Evolutionary conservation across 2,113 vertebrate species (phyloP).

Genomic region (Brachyistius frenatus): DNA sequence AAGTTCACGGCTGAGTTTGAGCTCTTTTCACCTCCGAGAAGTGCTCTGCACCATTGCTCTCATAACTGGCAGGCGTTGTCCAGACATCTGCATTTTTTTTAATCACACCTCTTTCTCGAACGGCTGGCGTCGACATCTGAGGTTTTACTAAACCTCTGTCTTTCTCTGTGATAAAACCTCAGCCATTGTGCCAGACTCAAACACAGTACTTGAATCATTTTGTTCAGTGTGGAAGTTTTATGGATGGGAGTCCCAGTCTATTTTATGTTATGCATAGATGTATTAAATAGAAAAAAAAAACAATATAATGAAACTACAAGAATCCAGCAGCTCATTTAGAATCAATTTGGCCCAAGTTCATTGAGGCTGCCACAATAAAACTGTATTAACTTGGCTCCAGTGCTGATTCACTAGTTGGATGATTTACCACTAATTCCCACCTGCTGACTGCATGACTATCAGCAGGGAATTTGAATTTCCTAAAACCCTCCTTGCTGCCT

Average conservation of each 20-base stretch:
- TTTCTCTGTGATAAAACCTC: not conserved
- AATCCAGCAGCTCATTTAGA: slow-evolving; percentile 3
- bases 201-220: too few species aligned
- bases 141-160: slow-evolving; percentile 4
- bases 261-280: not conserved
- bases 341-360: not conserved
- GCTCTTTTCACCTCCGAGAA: not conserved
- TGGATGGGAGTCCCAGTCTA: not conserved
- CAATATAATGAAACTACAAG: not conserved
- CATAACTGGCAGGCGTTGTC: not conserved
- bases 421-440: not conserved
- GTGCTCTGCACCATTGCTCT: not conserved
- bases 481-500: slow-evolving; percentile 23
- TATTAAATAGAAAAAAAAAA: not conserved
- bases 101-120: not conserved
- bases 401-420: not conserved
- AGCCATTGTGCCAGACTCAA: slow-evolving; percentile 4
- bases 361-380: not conserved
- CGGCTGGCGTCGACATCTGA: not conserved
- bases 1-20: slow-evolving; percentile 6
- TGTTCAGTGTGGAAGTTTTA: not conserved
- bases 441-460: not conserved
- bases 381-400: not conserved
- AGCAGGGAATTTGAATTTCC: slow-evolving; percentile 7
- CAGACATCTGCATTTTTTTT: slow-evolving; percentile 28